Evolutionary conservation across 2,888 invertebrate genomes (phyloP).

Genomic region (Drosophila ezoana): DNA sequence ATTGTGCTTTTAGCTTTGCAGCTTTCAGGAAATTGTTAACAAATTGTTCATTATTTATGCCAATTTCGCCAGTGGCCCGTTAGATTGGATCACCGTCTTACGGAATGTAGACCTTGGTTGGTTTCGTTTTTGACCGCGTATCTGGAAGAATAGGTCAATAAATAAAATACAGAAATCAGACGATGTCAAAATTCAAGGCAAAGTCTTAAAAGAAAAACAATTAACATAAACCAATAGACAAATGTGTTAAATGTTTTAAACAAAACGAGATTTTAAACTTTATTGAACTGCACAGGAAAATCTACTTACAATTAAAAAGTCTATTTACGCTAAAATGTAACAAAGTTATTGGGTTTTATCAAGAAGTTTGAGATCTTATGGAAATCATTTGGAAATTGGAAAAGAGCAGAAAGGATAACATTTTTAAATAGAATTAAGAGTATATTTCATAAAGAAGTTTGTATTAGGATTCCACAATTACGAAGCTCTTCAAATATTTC

Average conservation of each 20-base stretch:
- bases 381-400: neutral
- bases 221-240: neutral
- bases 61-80: slow-evolving; percentile 32
- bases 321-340: slow-evolving; percentile 2
- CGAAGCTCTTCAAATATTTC: no score
- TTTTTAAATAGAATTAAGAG: no score
- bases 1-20: slow-evolving; percentile 24
- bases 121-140: slow-evolving; percentile 33
- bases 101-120: slow-evolving; percentile 43
- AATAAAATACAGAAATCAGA: neutral
- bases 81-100: slow-evolving; percentile 35
- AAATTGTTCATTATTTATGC: slow-evolving; percentile 45
- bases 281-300: slow-evolving; percentile 15
- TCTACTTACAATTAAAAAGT: slow-evolving; percentile 15
- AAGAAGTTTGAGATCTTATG: neutral
- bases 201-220: slow-evolving; percentile 17
- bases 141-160: slow-evolving; percentile 29
- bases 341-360: slow-evolving; percentile 8
- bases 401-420: neutral
- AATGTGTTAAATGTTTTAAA: slow-evolving; percentile 25
- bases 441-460: no score
- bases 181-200: slow-evolving; percentile 38
- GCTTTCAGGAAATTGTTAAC: slow-evolving; percentile 35
- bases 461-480: no score
- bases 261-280: slow-evolving; percentile 28